Evolutionary conservation across 2,888 invertebrate genomes (phyloP), one percentile per base, ranked within the genome.

Genomic region (Heliconius hortense): DNA sequence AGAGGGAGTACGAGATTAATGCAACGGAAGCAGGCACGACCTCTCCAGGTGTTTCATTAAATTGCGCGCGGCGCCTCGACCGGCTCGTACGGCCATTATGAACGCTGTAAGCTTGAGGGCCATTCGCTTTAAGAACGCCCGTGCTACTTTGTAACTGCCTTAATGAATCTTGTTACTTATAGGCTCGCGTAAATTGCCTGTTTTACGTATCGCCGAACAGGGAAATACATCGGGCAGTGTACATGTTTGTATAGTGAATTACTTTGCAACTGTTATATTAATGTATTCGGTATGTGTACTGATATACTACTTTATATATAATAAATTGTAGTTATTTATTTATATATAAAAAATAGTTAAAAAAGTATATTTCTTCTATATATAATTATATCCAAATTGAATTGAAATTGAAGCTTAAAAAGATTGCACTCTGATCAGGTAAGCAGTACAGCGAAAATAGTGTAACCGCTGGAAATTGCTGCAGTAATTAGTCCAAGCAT

Each of bases 81-180:
- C 90, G 85, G 86, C 89, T 90, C 90, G 89, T 89, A 90, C 89
- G 89, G 86, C 90, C 90, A 91, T 94, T 93, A 93, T 92, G 92
- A 92, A 89, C 84, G 91, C 89, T 90, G 92, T 91, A 90, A 90
- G 89, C 93, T 93, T 89, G 89, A 93, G 93, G 88, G 93, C 92
- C 92, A 93, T 93, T 93, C 93, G 91, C 92, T 93, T 92, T 92
- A 93, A 93, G 93, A 93, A 92, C 92, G 91, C 88, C 89, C 85
- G 91, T 88, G 90, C 92, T 90, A 94, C 93, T 94, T 93, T 93
- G 93, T 93, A 93, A 93, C 91, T 86, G 88, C 89, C 89, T 91
- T 94, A 94, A 94, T 93, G 92, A 94, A 94, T 93, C 92, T 92
- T 89, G 93, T 93, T 93, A 93, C 93, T 94, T 92, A 93, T 92